Evolutionary conservation across 2,113 vertebrate species (phyloP).

Genomic region (Lepidothrix coronata): DNA sequence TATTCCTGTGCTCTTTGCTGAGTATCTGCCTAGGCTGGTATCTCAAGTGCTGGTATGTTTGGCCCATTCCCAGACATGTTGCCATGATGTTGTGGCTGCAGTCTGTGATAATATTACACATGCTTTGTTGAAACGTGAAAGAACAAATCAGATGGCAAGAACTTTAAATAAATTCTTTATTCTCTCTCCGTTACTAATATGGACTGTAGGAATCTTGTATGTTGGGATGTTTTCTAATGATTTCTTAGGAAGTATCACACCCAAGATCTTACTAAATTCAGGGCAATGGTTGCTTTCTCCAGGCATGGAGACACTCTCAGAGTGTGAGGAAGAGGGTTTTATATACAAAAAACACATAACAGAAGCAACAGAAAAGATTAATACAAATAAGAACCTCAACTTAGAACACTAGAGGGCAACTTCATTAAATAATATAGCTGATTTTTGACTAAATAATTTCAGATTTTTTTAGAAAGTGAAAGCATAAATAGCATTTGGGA

Average conservation of each 20-base stretch:
- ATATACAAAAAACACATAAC: background rate
- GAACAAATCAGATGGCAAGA: background rate
- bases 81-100: background rate
- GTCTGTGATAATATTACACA: background rate
- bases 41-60: background rate
- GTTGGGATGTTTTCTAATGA: background rate
- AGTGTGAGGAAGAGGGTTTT: background rate
- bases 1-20: background rate
- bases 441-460: background rate
- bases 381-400: background rate
- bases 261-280: too few relatives aligned
- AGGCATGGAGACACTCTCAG: background rate
- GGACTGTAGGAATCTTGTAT: background rate
- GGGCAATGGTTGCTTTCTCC: background rate
- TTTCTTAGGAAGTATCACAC: background rate
- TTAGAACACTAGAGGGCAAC: background rate
- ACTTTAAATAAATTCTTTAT: background rate
- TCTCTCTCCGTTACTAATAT: background rate
- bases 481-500: background rate
- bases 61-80: fast-evolving
- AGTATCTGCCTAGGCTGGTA: background rate
- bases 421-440: background rate
- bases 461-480: background rate
- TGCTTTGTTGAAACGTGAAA: background rate
- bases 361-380: background rate